Base-by-base conservation (phyloP, 2,113 vertebrate species). In the Campylorhamphus procurvoides region DNA sequence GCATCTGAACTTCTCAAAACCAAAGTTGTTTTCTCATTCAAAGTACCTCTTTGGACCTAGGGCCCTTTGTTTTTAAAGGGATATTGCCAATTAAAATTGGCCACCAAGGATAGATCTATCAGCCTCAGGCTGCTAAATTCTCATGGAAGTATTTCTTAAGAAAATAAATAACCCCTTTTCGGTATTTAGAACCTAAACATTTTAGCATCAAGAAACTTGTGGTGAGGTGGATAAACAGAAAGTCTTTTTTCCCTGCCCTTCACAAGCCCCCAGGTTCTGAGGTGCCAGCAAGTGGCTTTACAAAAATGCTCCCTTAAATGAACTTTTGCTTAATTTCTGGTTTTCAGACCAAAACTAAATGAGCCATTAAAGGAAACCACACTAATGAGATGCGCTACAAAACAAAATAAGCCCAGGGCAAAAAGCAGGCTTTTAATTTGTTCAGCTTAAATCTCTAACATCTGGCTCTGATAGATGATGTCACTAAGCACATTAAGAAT, bases 21-120 rank as follows among this genome's bases (percentile, higher is more conserved):
- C 44, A 46, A 74, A 78, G 80, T 95, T 87, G 56, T 87, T 86
- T 94, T 84, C 73, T 81, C 56, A 63, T 59, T 93, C 56, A 71
- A 77, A 81, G 60, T 64, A 86, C 56, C 68, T 88, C 75, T 95
- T 94, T 74, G 59, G 84, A 93, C 71, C 49, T 66, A 49, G 31
- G 60, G 6, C 19, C 8, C n/a, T 75, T 89, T 95, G 63, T 96
- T 96, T 96, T 93, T 78, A 92, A 88, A 96, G 85, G 92, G 92
- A 95, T 96, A 94, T 90, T 94, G 78, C 90, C 92, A 92, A 90
- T 94, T 96, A 83, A 67, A 81, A 60, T 86, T 81, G 52, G 85
- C 85, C 79, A 85, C 87, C 2, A 29, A 93, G 73, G 73, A 68
- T 52, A 91, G 47, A 56, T 88, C 28, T 2, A 80, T 84, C 73